A percentile compares a stretch with the other conserved stretches of the same genome.
These are phyloP conservation scores for Pseudocheirus occidentalis DNA, from an alignment of 2,797 vertebrate species.

Conservation along the genomic window DNA sequence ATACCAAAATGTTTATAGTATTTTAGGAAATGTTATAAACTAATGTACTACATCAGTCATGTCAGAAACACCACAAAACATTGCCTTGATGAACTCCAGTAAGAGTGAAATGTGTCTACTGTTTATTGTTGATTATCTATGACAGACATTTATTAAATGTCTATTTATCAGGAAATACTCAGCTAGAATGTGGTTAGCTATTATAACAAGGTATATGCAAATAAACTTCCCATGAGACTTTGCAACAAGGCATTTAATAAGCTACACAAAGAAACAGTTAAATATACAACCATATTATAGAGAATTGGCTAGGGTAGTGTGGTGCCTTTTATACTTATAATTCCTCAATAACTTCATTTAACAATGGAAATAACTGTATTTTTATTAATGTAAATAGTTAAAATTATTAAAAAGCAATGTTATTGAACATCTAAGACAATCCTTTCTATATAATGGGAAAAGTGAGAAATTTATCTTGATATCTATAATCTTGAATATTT, in stretches of 20 bases:
- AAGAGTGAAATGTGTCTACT: conserved; percentile 75
- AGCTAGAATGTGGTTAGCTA: conserved; percentile 77
- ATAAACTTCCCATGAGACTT: conserved; percentile 77
- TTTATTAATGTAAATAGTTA: conserved; percentile 41
- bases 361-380: conserved; percentile 53
- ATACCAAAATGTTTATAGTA: conserved; percentile 65
- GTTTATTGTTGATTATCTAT: conserved; percentile 75
- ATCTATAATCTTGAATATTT: conserved; percentile 27
- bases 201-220: conserved; percentile 80
- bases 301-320: conserved; percentile 63
- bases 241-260: conserved; percentile 79
- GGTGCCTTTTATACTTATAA: conserved; percentile 65
- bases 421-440: conserved; percentile 37
- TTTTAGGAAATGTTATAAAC: conserved; percentile 70
- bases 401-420: conserved; percentile 64
- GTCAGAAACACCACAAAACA: conserved; percentile 52
- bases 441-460: conserved; percentile 51
- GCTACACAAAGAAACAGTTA: conserved; percentile 78
- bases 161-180: conserved; percentile 79
- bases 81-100: conserved; percentile 71
- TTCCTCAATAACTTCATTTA: conserved; percentile 65
- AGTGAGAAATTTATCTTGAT: conserved; percentile 8
- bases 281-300: conserved; percentile 74
- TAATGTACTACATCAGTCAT: conserved; percentile 72
- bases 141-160: conserved; percentile 75